Conservation (phyloP, 2,888 invertebrate genomes). For the Ormyrus nitidulus region DNA sequence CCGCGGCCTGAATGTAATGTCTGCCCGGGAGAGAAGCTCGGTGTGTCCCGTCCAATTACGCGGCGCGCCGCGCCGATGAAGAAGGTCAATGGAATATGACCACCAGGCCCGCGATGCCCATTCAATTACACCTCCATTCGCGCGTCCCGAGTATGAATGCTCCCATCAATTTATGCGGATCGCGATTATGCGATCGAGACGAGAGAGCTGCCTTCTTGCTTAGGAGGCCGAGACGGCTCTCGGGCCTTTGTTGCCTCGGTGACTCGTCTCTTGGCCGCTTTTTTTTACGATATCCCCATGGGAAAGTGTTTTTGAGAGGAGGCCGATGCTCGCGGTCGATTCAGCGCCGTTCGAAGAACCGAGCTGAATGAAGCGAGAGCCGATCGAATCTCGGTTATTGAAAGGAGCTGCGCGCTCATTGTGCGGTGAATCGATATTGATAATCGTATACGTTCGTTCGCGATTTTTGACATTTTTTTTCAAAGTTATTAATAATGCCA, state of each 20-base stretch:
- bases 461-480: not conserved
- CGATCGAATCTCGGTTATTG: conserved; percentile 22
- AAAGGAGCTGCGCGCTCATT: not conserved
- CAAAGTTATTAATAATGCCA: not conserved
- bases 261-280: conserved; percentile 24
- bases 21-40: not conserved
- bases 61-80: conserved; percentile 7
- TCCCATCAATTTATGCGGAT: conserved; percentile 31
- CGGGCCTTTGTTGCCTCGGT: conserved; percentile 16
- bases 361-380: conserved; percentile 3
- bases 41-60: conserved; percentile 30
- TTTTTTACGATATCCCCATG: not conserved
- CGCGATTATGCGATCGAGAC: conserved; percentile 29
- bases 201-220: not conserved
- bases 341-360: not conserved
- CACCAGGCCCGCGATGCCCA: not conserved
- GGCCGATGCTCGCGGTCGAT: conserved; percentile 1
- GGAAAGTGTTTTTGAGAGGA: not conserved
- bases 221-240: not conserved
- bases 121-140: conserved; percentile 43
- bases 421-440: no score
- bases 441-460: not conserved
- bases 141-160: conserved; percentile 7
- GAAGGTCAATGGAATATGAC: conserved; percentile 20
- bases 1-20: not conserved